A percentile compares a stretch with the other conserved stretches of the same genome.
Evolutionary conservation across 2,797 vertebrate genomes (phyloP).

Genomic region (Simalia tracyae): DNA sequence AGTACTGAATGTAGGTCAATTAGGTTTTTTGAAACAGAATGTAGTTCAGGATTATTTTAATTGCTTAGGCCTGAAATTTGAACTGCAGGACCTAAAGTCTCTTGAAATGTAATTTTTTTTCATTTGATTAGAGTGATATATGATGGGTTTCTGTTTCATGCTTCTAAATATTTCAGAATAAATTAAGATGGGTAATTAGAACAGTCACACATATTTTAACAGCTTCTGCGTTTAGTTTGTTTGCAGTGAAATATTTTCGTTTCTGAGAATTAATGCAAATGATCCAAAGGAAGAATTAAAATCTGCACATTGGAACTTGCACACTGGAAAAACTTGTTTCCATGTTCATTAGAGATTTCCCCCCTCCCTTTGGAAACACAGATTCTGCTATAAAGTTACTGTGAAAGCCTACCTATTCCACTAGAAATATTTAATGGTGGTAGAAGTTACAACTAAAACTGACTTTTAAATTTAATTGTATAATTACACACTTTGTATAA

Average conservation of each 20-base stretch:
- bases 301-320: neutral
- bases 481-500: too few relatives aligned
- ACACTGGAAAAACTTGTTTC: constrained; percentile 23
- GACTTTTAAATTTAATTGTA: too few relatives aligned
- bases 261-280: constrained; percentile 37
- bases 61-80: constrained; percentile 11
- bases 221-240: constrained; percentile 50
- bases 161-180: constrained; percentile 25
- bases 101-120: constrained; percentile 2
- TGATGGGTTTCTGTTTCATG: constrained; percentile 36
- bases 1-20: constrained; percentile 50
- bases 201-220: constrained; percentile 42
- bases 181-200: constrained; percentile 28
- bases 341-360: fast-evolving
- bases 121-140: constrained; percentile 30
- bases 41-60: constrained; percentile 24
- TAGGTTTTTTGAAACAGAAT: constrained; percentile 47
- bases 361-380: neutral
- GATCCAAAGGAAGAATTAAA: constrained; percentile 23
- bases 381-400: neutral
- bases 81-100: neutral
- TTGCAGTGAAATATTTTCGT: constrained; percentile 17
- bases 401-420: neutral
- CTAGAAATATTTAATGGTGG: neutral
- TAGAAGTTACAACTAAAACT: neutral